Base-by-base conservation (phyloP, 2,888 invertebrate species). In the Rotaria socialis region DNA sequence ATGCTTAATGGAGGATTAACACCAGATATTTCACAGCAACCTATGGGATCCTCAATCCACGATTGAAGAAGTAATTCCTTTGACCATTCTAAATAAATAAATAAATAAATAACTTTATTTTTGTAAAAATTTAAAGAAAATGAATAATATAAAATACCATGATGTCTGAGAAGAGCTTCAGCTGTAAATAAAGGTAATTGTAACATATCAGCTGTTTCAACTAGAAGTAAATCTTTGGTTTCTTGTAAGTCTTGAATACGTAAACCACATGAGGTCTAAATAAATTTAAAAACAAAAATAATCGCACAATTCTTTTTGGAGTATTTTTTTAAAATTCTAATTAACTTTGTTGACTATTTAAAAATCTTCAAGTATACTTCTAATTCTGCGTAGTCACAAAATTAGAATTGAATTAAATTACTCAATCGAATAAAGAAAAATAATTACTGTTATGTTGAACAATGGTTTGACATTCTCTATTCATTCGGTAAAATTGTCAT, bases 151-250 rank as follows among this genome's bases (percentile, higher is more conserved):
- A 35, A 35, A 90, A 89, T 89, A 94, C 94, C 94, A 90, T 94
- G 93, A 89, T 94, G 93, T 88, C 94, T 90, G 47, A 94, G 92
- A 84, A 94, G 90, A 55, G 94, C 94, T 90, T 94, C 94, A 55
- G 94, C 94, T 86, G 94, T 94, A 89, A 94, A 94, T 80, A 94
- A 91, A 7, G 94, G 94, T 85, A 94, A 93, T 89, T 94, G 93
- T 84, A 94, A 91, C 94, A 94, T 94, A 90, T 94, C 94, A 11
- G 94, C 93, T 5, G 94, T 94, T 90, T 94, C 94, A 47, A 94
- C 94, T 58, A 94, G 90, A 85, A 94, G 91, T 89, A 94, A 93
- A 89, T 94, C 94, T 90, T 94, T 94, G 58, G 94, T 94, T 90
- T 94, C 94, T 89, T 94, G 94, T 58, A 94, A 91, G 89, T 94